phyloP scores from a whole-genome alignment of 53 echinoderm and acorn worm species.

The Echinometra lucunter region DNA sequence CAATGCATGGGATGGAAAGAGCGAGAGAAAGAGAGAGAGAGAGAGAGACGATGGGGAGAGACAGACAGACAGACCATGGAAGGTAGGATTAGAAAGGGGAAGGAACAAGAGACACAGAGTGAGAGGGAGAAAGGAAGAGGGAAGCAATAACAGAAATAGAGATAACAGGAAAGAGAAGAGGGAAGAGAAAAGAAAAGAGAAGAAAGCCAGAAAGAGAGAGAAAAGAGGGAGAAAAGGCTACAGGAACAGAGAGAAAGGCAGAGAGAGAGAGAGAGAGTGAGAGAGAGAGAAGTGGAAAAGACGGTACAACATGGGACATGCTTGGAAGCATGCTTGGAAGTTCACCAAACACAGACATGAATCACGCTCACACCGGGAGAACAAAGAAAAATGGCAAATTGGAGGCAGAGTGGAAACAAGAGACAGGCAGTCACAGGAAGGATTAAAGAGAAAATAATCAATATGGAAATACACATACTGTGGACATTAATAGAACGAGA shows the following conservation, averaged over 20 bases:
- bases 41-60: background rate
- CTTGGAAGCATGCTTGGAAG: too few relatives aligned
- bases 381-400: background rate
- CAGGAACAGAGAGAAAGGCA: background rate
- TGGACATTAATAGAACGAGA: background rate
- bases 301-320: background rate
- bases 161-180: background rate
- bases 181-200: background rate
- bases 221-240: background rate
- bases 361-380: background rate
- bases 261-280: background rate
- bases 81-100: background rate
- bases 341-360: too few relatives aligned
- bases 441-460: background rate
- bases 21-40: slow-evolving; percentile 1
- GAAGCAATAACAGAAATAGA: background rate
- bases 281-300: background rate
- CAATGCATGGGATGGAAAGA: background rate
- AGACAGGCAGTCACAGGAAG: background rate
- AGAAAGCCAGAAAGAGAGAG: background rate
- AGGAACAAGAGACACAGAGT: background rate
- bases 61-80: background rate
- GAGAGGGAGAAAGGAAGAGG: background rate
- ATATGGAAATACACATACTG: background rate
- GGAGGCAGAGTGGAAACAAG: too few relatives aligned